phyloP scores from a whole-genome alignment of 92 coral and sea anemone species.

The Siderastrea radians region DNA sequence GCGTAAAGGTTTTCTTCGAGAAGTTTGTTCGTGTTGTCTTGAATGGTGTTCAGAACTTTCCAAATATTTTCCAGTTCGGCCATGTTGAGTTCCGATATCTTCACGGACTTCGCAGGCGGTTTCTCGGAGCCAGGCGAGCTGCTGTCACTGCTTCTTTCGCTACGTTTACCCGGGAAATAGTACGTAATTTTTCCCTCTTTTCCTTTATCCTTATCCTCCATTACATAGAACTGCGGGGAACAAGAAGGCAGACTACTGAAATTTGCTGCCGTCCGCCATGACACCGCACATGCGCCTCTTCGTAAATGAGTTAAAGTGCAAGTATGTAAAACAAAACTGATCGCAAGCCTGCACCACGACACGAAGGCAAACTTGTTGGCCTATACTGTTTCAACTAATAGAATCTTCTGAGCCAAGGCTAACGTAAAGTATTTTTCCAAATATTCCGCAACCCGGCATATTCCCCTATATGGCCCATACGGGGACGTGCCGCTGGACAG shows the following conservation, averaged over 20 bases:
- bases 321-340: too few species aligned
- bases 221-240: background rate
- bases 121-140: background rate
- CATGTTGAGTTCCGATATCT: background rate
- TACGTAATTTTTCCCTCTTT: background rate
- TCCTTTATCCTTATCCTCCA: slow-evolving; percentile 1
- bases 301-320: too few species aligned
- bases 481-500: too few species aligned
- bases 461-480: too few species aligned
- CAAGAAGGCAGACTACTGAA: background rate
- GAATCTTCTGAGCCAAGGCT: too few species aligned
- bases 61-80: slow-evolving; percentile 8
- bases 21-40: background rate
- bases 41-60: background rate
- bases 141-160: background rate
- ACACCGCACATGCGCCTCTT: background rate
- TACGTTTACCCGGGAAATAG: background rate
- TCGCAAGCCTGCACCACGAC: too few species aligned
- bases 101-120: slow-evolving; percentile 20
- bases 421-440: too few species aligned
- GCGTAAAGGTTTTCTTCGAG: background rate
- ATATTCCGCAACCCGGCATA: too few species aligned
- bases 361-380: too few species aligned
- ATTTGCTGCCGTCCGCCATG: background rate
- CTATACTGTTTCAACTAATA: too few species aligned